A percentile compares a stretch with the other conserved stretches of the same genome.
These are phyloP conservation scores for Drosophila neoperkinsi DNA, from an alignment of 2,888 invertebrate genomes.

Conservation along the genomic window DNA sequence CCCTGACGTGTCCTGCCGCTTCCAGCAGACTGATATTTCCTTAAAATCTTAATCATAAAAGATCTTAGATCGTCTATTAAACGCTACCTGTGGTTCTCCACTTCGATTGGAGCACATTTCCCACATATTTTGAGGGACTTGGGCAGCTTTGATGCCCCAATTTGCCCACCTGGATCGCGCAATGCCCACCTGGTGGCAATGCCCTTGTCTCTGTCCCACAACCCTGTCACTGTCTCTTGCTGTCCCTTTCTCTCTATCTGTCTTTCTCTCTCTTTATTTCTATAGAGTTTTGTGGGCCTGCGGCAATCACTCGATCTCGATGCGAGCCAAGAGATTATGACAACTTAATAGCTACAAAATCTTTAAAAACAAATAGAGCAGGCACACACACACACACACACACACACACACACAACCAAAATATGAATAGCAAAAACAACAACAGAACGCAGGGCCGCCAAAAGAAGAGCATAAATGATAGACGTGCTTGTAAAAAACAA, in stretches of 20 bases:
- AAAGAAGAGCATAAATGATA: slow-evolving; percentile 68
- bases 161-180: slow-evolving; percentile 59
- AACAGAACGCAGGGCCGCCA: slow-evolving; percentile 51
- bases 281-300: slow-evolving; percentile 33
- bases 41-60: background rate
- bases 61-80: background rate
- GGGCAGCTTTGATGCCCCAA: slow-evolving; percentile 25
- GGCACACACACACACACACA: slow-evolving; percentile 42
- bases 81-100: slow-evolving; percentile 18
- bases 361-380: slow-evolving; percentile 72
- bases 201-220: slow-evolving; percentile 33
- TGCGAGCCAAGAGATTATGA: slow-evolving; percentile 68
- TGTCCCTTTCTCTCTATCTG: background rate
- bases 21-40: background rate
- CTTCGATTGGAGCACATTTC: slow-evolving; percentile 14
- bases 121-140: slow-evolving; percentile 11
- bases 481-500: slow-evolving; percentile 69
- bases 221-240: slow-evolving; percentile 1
- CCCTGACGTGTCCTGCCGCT: background rate
- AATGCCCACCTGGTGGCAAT: slow-evolving; percentile 51
- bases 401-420: slow-evolving; percentile 32
- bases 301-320: slow-evolving; percentile 66
- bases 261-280: slow-evolving; percentile 7
- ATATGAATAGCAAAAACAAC: slow-evolving; percentile 52
- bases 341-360: slow-evolving; percentile 75